Conservation (phyloP, 2,888 invertebrate genomes). For the Fissipunctia ypsillon region DNA sequence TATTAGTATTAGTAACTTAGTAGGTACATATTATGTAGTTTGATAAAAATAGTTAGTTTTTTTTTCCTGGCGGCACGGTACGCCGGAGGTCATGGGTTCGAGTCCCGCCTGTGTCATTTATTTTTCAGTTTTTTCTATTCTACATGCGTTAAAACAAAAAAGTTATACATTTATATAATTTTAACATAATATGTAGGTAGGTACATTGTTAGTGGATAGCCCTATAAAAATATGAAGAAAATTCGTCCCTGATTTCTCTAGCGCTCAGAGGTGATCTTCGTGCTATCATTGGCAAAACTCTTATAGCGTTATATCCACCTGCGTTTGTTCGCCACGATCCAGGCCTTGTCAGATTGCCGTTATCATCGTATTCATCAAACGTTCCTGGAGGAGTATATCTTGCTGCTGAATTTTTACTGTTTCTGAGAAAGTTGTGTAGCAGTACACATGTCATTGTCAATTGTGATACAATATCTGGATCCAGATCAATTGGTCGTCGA, state of each 20-base stretch:
- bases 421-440: conserved; percentile 66
- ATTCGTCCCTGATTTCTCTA: conserved; percentile 55
- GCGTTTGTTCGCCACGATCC: conserved; percentile 55
- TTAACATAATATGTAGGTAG: conserved; percentile 25
- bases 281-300: conserved; percentile 54
- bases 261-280: conserved; percentile 57
- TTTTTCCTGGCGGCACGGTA: conserved; percentile 41
- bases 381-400: conserved; percentile 60
- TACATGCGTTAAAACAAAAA: conserved; percentile 36
- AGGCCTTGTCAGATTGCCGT: conserved; percentile 39
- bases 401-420: conserved; percentile 42
- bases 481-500: conserved; percentile 54
- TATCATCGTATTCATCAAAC: conserved; percentile 58
- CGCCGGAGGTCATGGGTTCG: conserved; percentile 40
- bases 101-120: conserved; percentile 41
- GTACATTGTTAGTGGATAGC: conserved; percentile 26
- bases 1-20: conserved; percentile 53
- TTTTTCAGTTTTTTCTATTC: conserved; percentile 41
- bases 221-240: conserved; percentile 53
- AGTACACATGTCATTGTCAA: conserved; percentile 71
- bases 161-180: conserved; percentile 41
- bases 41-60: conserved; percentile 41
- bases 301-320: conserved; percentile 50
- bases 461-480: conserved; percentile 63
- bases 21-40: conserved; percentile 38